A percentile compares a stretch with the other conserved stretches of the same genome.
Conservation (phyloP, 2,797 vertebrate species). For the Sebastes matsubarae region DNA sequence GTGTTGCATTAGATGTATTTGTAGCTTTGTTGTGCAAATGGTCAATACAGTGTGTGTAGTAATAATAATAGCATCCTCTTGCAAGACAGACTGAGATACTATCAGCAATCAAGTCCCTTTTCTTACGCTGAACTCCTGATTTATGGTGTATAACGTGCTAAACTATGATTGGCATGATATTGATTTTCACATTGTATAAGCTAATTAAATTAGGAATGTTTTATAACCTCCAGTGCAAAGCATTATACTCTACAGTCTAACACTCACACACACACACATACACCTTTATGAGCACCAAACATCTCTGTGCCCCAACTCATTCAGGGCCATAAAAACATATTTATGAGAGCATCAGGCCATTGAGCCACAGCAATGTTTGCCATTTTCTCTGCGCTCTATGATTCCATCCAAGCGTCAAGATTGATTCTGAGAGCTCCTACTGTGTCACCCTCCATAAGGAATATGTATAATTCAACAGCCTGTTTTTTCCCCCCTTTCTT, state of each 20-base stretch:
- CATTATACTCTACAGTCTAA: constrained; percentile 65
- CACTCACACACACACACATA: constrained; percentile 14
- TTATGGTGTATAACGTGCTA: constrained; percentile 42
- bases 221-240: constrained; percentile 70
- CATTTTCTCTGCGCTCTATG: constrained; percentile 81
- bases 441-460: constrained; percentile 81
- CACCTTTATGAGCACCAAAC: constrained; percentile 77
- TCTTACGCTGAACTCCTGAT: constrained; percentile 51
- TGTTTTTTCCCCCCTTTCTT: constrained; percentile 44
- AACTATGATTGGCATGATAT: constrained; percentile 69
- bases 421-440: constrained; percentile 82
- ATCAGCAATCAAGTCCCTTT: constrained; percentile 53
- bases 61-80: constrained; percentile 23
- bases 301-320: constrained; percentile 71
- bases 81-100: constrained; percentile 28
- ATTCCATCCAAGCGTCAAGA: constrained; percentile 82
- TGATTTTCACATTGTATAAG: constrained; percentile 73
- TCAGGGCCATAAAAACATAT: constrained; percentile 84
- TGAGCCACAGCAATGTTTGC: constrained; percentile 83
- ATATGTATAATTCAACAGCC: constrained; percentile 81
- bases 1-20: constrained; percentile 68
- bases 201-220: constrained; percentile 82
- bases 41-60: constrained; percentile 35
- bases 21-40: constrained; percentile 64
- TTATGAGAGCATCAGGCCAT: constrained; percentile 84